Evolutionary conservation across 2,888 invertebrate genomes (phyloP), one percentile per base, ranked within the genome.

Genomic region (Drosophila anomelani): DNA sequence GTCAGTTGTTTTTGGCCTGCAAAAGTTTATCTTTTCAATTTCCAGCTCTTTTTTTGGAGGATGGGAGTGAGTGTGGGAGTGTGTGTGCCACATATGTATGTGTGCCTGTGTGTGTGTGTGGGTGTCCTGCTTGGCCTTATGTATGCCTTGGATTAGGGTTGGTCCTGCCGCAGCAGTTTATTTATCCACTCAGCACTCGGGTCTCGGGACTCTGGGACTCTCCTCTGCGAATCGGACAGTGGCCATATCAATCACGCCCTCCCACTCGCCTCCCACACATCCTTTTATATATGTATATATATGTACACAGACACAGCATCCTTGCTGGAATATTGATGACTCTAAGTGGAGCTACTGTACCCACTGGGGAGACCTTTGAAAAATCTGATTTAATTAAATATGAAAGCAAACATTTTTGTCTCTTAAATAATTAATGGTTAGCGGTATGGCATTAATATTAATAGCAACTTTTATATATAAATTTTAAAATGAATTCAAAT

Each of bases 21-120:
- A 90, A 85, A 68, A 85, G 85, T 85, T 85, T 85, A 90, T 85
- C 89, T 85, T 85, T 85, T 85, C 85, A 85, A 85, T 85, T 85
- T 81, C 79, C 69, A 69, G 64, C 56, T 74, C 46, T 5, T 46
- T 46, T 46, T 46, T 53, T 64, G 76, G 61, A 23, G 8, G 6
- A 1, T 20, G 6, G 2, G 20, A 4, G 10, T 23, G 26, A 4
- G 3, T 0, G 82, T 79, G 58, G 76, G 85, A 63, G 77, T 67
- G 60, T 7, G 76, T 72, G 79, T 70, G 64, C 75, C 75, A 73
- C 76, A 74, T 63, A 51, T 72, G 55, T 63, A 51, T 72, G 55
- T 71, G 66, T 4, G 26, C 41, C 36, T 39, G 58, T 71, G 55
- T 71, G 66, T 3, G 47, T 43, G 47, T 36, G 32, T 23, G 54